Percentiles rank a stretch among this genome's conserved stretches.
phyloP scores from a whole-genome alignment of 2,888 invertebrate species.

The Pycnomerus fuliginosus region DNA sequence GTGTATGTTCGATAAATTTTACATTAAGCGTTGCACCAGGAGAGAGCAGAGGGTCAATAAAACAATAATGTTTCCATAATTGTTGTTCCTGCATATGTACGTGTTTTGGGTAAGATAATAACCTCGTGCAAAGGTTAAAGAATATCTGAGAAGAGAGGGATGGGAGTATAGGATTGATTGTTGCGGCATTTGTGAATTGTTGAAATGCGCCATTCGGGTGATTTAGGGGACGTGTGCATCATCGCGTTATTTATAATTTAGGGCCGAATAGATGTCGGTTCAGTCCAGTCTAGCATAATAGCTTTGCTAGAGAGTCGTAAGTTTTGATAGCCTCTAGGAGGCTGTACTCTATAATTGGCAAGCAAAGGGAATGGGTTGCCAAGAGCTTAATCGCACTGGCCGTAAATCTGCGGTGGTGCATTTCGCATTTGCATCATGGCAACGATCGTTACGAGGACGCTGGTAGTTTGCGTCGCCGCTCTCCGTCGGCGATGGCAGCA shows the following conservation, averaged over 20 bases:
- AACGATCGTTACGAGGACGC: conserved; percentile 38
- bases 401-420: conserved; percentile 39
- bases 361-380: conserved; percentile 5
- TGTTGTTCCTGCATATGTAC: no score
- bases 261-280: conserved; percentile 26
- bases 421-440: conserved; percentile 35
- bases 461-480: conserved; percentile 31
- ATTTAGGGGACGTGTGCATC: conserved; percentile 28
- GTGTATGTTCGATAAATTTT: no score
- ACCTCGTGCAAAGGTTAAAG: no score
- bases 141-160: no score
- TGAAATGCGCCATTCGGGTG: conserved; percentile 22
- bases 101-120: no score
- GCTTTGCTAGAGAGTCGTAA: conserved; percentile 3
- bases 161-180: no score
- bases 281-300: conserved; percentile 12
- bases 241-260: conserved; percentile 27
- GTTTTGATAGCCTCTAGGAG: conserved; percentile 6
- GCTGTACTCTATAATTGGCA: conserved; percentile 19
- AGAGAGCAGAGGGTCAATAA: no score
- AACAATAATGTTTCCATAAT: no score
- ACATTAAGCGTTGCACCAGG: no score
- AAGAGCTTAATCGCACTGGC: conserved; percentile 9
- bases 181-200: no score
- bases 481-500: conserved; percentile 27